Evolutionary conservation across 2,113 vertebrate species (phyloP).

Genomic region (Cyprinodon brontotheroides): DNA sequence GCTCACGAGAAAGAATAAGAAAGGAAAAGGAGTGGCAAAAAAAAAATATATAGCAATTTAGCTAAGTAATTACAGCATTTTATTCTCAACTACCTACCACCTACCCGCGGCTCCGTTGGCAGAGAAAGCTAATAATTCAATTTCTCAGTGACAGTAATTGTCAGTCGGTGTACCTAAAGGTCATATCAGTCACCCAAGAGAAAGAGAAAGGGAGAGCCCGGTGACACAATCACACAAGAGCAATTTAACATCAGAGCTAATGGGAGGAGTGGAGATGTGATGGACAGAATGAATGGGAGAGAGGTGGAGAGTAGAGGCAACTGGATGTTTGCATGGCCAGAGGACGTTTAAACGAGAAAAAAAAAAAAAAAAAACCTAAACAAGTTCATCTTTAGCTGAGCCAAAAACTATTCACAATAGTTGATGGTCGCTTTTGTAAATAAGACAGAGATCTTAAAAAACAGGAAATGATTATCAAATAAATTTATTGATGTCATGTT

Average conservation of each 20-base stretch:
- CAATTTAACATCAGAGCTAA: constrained; percentile 79
- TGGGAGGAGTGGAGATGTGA: constrained; percentile 71
- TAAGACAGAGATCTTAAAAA: not conserved
- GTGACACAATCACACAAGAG: constrained; percentile 76
- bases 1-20: constrained; percentile 56
- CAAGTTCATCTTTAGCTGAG: constrained; percentile 7
- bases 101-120: constrained; percentile 73
- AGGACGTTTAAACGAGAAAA: not conserved
- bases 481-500: too few relatives aligned
- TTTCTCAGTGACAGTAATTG: constrained; percentile 85
- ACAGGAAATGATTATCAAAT: not conserved
- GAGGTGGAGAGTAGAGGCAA: constrained; percentile 46
- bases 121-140: constrained; percentile 84
- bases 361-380: not conserved
- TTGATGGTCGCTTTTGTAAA: not conserved
- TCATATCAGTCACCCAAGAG: constrained; percentile 80
- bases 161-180: constrained; percentile 84
- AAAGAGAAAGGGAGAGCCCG: constrained; percentile 68
- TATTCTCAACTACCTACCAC: constrained; percentile 76
- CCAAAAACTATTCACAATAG: not conserved
- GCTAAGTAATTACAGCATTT: constrained; percentile 85
- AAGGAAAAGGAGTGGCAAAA: constrained; percentile 68
- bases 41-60: constrained; percentile 84
- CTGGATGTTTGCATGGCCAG: constrained; percentile 44
- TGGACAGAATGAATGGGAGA: constrained; percentile 58